These are phyloP conservation scores for Empis stercorea DNA, from an alignment of 2,888 invertebrate genomes.

Conservation along the genomic window DNA sequence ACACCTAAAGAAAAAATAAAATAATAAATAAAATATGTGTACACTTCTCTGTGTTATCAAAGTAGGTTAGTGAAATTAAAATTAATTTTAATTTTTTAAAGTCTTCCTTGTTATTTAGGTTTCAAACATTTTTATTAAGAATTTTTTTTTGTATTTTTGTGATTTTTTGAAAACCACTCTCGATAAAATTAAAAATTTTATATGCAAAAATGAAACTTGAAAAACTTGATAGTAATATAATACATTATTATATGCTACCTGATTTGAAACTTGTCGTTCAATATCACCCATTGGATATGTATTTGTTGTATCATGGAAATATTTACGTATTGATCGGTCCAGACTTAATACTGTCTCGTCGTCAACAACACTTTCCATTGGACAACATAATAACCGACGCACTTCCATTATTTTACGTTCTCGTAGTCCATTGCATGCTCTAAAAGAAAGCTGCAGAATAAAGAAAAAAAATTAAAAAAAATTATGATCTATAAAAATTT, in stretches of 20 bases:
- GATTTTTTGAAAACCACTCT: background rate
- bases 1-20: conserved; percentile 45
- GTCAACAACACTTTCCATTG: conserved; percentile 36
- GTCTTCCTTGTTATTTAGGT: background rate
- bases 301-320: conserved; percentile 56
- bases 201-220: background rate
- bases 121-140: background rate
- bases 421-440: conserved; percentile 55
- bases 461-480: background rate
- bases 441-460: conserved; percentile 51
- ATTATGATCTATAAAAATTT: no score
- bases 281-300: conserved; percentile 56
- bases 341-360: conserved; percentile 38
- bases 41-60: background rate
- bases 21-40: background rate
- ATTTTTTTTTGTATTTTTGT: no score
- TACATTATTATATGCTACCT: conserved; percentile 30
- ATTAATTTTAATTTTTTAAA: background rate
- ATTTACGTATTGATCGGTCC: conserved; percentile 45
- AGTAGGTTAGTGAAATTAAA: conserved; percentile 7
- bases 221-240: background rate
- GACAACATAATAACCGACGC: conserved; percentile 44
- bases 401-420: conserved; percentile 61
- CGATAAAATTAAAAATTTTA: background rate
- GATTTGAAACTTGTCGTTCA: conserved; percentile 51